Evolutionary conservation across 2,888 invertebrate genomes (phyloP).

Genomic region (Cheilosia urbana): DNA sequence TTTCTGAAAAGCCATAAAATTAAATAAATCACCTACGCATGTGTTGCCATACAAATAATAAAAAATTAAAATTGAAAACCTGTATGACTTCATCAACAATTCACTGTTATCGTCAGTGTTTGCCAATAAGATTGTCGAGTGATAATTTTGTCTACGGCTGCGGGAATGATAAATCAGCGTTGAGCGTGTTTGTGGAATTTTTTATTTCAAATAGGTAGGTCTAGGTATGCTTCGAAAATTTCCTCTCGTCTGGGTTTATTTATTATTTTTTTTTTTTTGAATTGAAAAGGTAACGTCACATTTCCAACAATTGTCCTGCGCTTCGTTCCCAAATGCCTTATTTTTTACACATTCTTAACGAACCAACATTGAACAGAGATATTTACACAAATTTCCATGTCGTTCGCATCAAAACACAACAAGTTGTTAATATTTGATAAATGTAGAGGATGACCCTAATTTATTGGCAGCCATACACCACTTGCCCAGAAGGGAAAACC

Average conservation of each 20-base stretch:
- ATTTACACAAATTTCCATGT: not conserved
- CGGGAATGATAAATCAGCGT: constrained; percentile 35
- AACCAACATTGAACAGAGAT: not conserved
- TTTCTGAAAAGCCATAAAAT: not conserved
- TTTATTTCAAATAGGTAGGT: constrained; percentile 3
- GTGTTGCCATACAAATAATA: not conserved
- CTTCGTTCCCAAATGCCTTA: not conserved
- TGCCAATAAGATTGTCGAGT: constrained; percentile 59
- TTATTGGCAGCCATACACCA: not conserved
- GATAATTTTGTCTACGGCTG: constrained; percentile 40
- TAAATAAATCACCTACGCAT: not conserved
- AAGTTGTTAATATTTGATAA: not conserved
- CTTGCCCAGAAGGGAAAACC: not conserved
- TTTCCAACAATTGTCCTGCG: not conserved
- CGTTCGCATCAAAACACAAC: not conserved
- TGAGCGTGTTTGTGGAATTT: constrained; percentile 24
- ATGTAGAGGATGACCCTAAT: not conserved
- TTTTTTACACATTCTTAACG: not conserved
- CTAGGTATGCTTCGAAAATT: not conserved
- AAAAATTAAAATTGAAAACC: constrained; percentile 23
- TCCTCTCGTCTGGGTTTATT: not conserved
- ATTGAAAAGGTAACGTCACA: not conserved
- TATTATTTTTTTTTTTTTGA: not conserved
- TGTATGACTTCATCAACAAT: constrained; percentile 7
- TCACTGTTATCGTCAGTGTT: constrained; percentile 30